Conservation (phyloP, 2,797 vertebrate species). For the Chelon labrosus region DNA sequence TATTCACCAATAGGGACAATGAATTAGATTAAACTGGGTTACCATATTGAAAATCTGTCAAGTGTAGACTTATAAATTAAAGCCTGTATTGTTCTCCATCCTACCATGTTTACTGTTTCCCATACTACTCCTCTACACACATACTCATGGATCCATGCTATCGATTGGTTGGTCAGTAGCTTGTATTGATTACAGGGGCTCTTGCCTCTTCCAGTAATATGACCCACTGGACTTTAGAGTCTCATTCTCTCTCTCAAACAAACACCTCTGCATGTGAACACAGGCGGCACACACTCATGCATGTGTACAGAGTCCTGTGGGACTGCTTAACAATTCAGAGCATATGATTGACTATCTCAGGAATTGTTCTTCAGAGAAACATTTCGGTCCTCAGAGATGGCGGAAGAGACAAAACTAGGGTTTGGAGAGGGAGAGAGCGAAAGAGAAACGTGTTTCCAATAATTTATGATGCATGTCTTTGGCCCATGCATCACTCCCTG, state of each 20-base stretch:
- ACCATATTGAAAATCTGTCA: conserved; percentile 21
- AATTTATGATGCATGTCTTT: conserved; percentile 56
- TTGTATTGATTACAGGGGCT: conserved; percentile 51
- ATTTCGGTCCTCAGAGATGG: conserved; percentile 30
- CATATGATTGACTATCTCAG: conserved; percentile 50
- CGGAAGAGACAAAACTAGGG: conserved; percentile 19
- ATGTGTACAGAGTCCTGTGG: conserved; percentile 30
- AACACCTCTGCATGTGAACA: conserved; percentile 3
- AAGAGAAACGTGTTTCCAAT: conserved; percentile 53
- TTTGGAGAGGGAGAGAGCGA: conserved; percentile 26
- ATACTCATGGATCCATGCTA: conserved; percentile 49
- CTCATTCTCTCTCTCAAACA: conserved; percentile 5
- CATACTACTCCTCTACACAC: not conserved
- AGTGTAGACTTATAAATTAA: conserved; percentile 40
- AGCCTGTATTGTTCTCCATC: conserved; percentile 11
- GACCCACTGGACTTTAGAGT: conserved; percentile 7
- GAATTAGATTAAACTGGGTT: conserved; percentile 16
- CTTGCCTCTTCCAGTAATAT: conserved; percentile 30
- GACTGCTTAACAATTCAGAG: conserved; percentile 42
- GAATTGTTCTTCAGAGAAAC: conserved; percentile 49
- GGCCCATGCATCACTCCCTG: conserved; percentile 22
- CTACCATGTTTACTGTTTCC: conserved; percentile 33
- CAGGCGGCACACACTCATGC: not conserved
- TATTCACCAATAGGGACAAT: conserved; percentile 15
- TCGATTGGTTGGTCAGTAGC: conserved; percentile 53